phyloP scores from a whole-genome alignment of 1,140 invertebrate genomes.

The Ips typographus region DNA sequence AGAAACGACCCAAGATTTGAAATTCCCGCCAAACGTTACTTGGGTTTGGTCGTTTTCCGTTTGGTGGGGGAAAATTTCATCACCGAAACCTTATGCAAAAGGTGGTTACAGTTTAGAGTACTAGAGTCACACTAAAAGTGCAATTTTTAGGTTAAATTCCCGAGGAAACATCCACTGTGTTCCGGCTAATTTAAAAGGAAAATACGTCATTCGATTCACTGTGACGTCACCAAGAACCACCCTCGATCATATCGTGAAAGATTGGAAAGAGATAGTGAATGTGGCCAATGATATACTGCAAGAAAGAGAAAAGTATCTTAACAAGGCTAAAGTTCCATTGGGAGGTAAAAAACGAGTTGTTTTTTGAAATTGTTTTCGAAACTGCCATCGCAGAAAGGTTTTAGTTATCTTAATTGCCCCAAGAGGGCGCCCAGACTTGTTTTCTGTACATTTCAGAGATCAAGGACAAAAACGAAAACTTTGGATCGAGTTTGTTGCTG shows the following conservation, averaged over 20 bases:
- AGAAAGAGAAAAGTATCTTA: conserved; percentile 52
- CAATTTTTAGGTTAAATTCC: conserved; percentile 68
- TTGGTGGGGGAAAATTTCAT: conserved; percentile 81
- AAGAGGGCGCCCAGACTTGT: too few species aligned
- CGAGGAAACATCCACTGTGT: conserved; percentile 88
- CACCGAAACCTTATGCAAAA: conserved; percentile 82
- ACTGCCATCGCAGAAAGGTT: too few species aligned
- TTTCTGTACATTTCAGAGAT: too few species aligned
- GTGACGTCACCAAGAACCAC: conserved; percentile 91
- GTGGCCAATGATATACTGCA: conserved; percentile 74
- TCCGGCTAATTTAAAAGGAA: conserved; percentile 84
- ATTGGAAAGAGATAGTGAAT: conserved; percentile 86
- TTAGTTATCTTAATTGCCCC: too few species aligned
- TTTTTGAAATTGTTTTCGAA: too few species aligned
- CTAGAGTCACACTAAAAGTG: not conserved
- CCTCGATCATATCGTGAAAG: conserved; percentile 81
- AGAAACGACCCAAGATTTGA: conserved; percentile 83
- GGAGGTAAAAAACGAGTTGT: conserved; percentile 60
- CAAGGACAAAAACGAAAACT: conserved; percentile 73
- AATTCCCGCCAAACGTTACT: conserved; percentile 81
- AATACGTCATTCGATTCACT: conserved; percentile 89
- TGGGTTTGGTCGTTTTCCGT: conserved; percentile 91
- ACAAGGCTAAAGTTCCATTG: conserved; percentile 67
- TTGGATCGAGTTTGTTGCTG: conserved; percentile 89
- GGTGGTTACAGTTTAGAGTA: conserved; percentile 5